phyloP scores from a whole-genome alignment of 2,888 invertebrate genomes.

The Leucozona laternaria region DNA sequence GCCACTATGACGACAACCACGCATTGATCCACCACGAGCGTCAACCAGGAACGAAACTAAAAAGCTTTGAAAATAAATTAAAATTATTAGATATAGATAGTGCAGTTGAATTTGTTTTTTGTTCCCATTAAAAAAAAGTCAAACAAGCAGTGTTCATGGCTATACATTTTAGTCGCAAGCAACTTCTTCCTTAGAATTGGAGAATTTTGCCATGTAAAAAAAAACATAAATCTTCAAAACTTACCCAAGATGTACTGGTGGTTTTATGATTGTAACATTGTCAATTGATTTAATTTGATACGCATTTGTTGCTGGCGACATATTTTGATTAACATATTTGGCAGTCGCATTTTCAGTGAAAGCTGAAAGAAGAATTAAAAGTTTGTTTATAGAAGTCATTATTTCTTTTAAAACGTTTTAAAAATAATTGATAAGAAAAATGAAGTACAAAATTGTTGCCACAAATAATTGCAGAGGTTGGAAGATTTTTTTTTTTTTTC shows the following conservation, averaged over 20 bases:
- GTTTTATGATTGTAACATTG: slow-evolving; percentile 87
- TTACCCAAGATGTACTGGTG: slow-evolving; percentile 88
- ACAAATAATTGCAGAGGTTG: too few species aligned
- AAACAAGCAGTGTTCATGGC: too few species aligned
- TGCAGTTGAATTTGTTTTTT: background rate
- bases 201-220: too few species aligned
- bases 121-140: background rate
- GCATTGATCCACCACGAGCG: slow-evolving; percentile 99
- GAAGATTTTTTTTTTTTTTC: too few species aligned
- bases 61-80: slow-evolving; percentile 87
- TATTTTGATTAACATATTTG: slow-evolving; percentile 76
- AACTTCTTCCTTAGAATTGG: too few species aligned
- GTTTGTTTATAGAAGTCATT: background rate
- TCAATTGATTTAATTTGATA: slow-evolving; percentile 84
- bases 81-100: background rate
- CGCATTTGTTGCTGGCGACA: slow-evolving; percentile 80
- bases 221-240: slow-evolving; percentile 78
- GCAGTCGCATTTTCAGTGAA: slow-evolving; percentile 74
- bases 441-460: too few species aligned
- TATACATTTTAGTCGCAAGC: too few species aligned
- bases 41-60: slow-evolving; percentile 99
- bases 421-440: background rate
- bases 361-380: slow-evolving; percentile 51
- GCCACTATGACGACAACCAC: slow-evolving; percentile 98
- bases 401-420: too few species aligned